A percentile compares a stretch with the other conserved stretches of the same genome.
These are phyloP conservation scores for Himalopsyche tibetana DNA, from an alignment of 2,888 invertebrate species.

Conservation along the genomic window DNA sequence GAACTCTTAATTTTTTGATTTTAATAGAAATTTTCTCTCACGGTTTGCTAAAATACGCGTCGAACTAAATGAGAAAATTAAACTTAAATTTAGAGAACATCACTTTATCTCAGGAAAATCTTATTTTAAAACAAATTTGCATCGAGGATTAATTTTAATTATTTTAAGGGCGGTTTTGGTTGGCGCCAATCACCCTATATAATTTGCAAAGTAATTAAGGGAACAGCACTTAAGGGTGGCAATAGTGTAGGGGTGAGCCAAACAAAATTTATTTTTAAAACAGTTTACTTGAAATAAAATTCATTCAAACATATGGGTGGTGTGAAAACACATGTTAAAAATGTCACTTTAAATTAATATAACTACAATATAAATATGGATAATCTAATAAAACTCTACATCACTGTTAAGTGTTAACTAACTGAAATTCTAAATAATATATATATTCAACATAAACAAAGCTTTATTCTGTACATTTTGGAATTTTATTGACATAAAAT, in stretches of 20 bases:
- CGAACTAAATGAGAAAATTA: constrained; percentile 27
- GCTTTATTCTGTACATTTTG: no score
- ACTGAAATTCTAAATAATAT: no score
- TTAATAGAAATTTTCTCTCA: neutral
- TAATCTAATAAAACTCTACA: no score
- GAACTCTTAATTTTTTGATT: neutral
- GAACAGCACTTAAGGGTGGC: constrained; percentile 40
- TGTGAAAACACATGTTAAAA: no score
- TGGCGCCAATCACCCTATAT: constrained; percentile 63
- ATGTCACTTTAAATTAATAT: no score
- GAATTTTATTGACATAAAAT: no score
- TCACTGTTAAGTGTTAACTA: no score
- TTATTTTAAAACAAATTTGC: constrained; percentile 61
- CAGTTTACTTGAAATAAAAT: neutral
- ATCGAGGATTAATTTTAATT: constrained; percentile 58
- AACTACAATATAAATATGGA: no score
- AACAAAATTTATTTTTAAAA: neutral
- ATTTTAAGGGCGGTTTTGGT: constrained; percentile 60
- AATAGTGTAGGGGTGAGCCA: constrained; percentile 6
- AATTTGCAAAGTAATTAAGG: constrained; percentile 65
- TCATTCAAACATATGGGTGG: neutral
- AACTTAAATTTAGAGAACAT: constrained; percentile 22
- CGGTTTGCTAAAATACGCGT: neutral
- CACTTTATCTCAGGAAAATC: constrained; percentile 56
- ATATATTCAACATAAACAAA: no score